Evolutionary conservation across 2,113 vertebrate genomes (phyloP), one percentile per base, ranked within the genome.

Genomic region (Paratilapia polleni): DNA sequence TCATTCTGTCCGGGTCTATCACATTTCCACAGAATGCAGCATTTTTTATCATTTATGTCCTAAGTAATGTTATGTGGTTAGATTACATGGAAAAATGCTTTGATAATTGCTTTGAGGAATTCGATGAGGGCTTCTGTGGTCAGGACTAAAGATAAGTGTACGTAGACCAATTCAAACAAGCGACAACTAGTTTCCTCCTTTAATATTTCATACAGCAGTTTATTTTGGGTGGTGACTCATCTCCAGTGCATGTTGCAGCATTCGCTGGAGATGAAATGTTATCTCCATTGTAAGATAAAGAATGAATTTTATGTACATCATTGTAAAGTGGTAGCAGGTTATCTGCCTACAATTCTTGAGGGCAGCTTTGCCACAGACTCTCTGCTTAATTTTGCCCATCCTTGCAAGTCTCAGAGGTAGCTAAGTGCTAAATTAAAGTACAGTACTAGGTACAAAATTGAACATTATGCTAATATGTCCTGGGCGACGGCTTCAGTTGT

Each of bases 381-480:
- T 81, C 75, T 64, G 63, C 68, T 76, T 76, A 41, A 52, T 82
- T 66, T 57, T 56, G 10, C 43, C 36, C n/a, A n/a, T 84, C 26
- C 61, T 70, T 26, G 52, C 43, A 70, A 54, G 60, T 77, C 77
- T 80, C 85, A 2, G 62, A 80, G 77, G 78, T 76, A 64, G 66
- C 86, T 70, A 17, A 81, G 47, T 89, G 56, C 76, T 70, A 87
- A 87, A 87, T 56, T 49, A 89, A 87, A 85, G 79, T 52, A 74
- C 76, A 57, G 77, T 78, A 87, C 79, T 84, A 82, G 82, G 78
- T 81, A 4, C 81, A 64, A 90, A 88, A 91, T 91, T 63, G 68
- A 84, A 82, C 91, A 91, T 92, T 91, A 91, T 87, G 91, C 83
- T 89, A 88, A 91, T 89, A 47, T n/a, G 6, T 90, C 80, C 74